Evolutionary conservation across 2,113 vertebrate species (phyloP).

Genomic region (Muntiacus reevesi): DNA sequence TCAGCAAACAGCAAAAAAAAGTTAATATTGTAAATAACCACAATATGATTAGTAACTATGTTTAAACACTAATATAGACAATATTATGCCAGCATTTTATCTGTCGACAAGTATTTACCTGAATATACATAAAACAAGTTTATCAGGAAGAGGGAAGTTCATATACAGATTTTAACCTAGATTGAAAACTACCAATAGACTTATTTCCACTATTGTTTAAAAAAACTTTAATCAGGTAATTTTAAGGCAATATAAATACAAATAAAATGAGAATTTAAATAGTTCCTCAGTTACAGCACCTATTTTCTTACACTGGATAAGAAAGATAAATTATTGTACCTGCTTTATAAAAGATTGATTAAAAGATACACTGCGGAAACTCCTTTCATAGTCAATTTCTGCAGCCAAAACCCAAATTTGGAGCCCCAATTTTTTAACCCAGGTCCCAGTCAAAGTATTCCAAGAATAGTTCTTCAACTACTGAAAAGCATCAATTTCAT

Average conservation of each 20-base stretch:
- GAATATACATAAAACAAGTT: not conserved
- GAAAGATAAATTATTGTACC: constrained; percentile 14
- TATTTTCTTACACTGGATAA: constrained; percentile 2
- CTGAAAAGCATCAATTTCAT: constrained; percentile 33
- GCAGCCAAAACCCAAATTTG: constrained; percentile 29
- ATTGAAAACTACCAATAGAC: not conserved
- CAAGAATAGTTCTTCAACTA: constrained; percentile 43
- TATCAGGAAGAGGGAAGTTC: not conserved
- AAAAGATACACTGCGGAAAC: constrained; percentile 14
- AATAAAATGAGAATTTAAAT: not conserved
- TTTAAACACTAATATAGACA: not conserved
- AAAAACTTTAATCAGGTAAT: not conserved
- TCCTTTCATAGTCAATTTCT: constrained; percentile 32
- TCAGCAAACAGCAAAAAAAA: not conserved
- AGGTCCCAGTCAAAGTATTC: constrained; percentile 36
- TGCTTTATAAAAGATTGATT: constrained; percentile 7
- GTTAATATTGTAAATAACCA: not conserved
- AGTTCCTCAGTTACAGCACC: not conserved
- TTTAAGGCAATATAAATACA: not conserved
- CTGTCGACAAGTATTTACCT: not conserved
- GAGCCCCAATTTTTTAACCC: constrained; percentile 28
- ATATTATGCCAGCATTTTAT: not conserved
- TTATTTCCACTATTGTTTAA: not conserved
- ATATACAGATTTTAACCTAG: not conserved
- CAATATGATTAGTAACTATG: not conserved